A percentile compares a stretch with the other conserved stretches of the same genome.
These are phyloP conservation scores for Pseudachorutes palmiensis DNA, from an alignment of 1,140 invertebrate species.

Conservation along the genomic window DNA sequence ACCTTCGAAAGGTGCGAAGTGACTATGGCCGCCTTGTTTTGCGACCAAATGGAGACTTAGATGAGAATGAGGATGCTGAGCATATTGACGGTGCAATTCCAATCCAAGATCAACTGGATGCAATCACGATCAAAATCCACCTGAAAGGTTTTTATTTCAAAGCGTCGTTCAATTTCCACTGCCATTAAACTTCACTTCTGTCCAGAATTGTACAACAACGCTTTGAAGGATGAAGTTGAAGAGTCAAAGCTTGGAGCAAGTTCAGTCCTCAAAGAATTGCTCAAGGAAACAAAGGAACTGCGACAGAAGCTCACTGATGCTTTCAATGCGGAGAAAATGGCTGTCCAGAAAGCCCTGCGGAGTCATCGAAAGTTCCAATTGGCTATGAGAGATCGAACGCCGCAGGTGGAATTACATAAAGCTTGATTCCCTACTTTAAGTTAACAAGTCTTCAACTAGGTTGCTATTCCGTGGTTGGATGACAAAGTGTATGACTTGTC, in stretches of 20 bases:
- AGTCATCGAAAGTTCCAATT: slow-evolving; percentile 36
- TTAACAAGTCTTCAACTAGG: background rate
- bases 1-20: background rate
- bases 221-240: slow-evolving; percentile 32
- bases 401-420: slow-evolving; percentile 9
- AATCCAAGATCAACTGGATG: slow-evolving; percentile 36
- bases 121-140: slow-evolving; percentile 30
- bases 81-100: slow-evolving; percentile 28
- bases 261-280: slow-evolving; percentile 27
- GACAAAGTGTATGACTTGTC: slow-evolving; percentile 34
- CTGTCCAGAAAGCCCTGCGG: slow-evolving; percentile 34
- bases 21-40: slow-evolving; percentile 24
- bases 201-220: slow-evolving; percentile 34
- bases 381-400: slow-evolving; percentile 23
- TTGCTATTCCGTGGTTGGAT: slow-evolving; percentile 35
- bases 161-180: background rate
- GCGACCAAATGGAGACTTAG: slow-evolving; percentile 21
- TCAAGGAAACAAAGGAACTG: slow-evolving; percentile 24
- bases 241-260: slow-evolving; percentile 27
- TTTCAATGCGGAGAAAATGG: slow-evolving; percentile 28
- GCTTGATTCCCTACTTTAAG: background rate
- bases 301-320: slow-evolving; percentile 28
- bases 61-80: slow-evolving; percentile 11
- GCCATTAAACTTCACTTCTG: background rate
- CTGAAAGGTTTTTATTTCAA: slow-evolving; percentile 20